These are phyloP conservation scores for Phenacoccus solenopsis DNA, from an alignment of 1,140 invertebrate species.

Conservation along the genomic window DNA sequence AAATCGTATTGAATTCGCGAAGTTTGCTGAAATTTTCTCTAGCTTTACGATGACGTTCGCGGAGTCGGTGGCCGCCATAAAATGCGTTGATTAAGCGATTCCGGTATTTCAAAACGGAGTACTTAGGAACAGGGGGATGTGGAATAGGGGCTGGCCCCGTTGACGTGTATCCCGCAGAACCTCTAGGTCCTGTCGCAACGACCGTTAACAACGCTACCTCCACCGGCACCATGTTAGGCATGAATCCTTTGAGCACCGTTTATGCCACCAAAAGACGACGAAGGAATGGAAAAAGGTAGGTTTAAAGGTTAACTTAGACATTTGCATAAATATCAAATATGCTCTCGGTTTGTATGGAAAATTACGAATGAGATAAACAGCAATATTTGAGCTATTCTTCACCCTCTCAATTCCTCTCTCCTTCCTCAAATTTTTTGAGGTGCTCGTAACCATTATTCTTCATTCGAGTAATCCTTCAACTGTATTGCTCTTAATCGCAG, in stretches of 20 bases:
- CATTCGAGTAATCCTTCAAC: no score
- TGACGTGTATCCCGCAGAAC: conserved; percentile 21
- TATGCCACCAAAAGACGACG: conserved; percentile 86
- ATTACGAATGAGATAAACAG: no score
- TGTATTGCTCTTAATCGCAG: no score
- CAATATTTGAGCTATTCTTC: no score
- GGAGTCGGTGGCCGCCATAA: background rate
- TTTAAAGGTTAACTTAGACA: background rate
- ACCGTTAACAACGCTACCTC: conserved; percentile 28
- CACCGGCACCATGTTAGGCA: conserved; percentile 34
- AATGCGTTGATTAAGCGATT: background rate
- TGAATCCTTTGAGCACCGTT: conserved; percentile 84
- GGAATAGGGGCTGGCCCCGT: conserved; percentile 20
- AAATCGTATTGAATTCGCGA: background rate
- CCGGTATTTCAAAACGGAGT: conserved; percentile 12
- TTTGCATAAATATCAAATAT: no score
- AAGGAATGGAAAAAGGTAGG: conserved; percentile 87
- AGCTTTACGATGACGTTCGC: background rate
- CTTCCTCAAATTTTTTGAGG: no score
- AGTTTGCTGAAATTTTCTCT: no score
- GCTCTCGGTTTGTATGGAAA: no score
- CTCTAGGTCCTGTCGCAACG: conserved; percentile 30
- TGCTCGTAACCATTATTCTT: no score
- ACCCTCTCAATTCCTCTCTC: no score
- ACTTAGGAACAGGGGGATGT: conserved; percentile 9